A percentile compares a stretch with the other conserved stretches of the same genome.
Conservation (phyloP, 1,140 invertebrate species). For the Acromyrmex heyeri region DNA sequence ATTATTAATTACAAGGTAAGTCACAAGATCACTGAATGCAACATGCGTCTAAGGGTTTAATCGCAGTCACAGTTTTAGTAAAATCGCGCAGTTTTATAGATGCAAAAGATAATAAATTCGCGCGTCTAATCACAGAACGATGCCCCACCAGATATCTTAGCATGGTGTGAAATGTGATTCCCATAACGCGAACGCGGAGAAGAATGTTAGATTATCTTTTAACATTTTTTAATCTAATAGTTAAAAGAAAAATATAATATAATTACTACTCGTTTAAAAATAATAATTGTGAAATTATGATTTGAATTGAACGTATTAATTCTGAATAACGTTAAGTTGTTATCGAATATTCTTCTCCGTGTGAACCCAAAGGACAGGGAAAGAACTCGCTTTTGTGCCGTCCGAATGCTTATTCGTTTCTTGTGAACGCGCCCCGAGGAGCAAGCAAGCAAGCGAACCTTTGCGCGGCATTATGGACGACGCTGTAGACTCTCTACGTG, state of each 20-base stretch:
- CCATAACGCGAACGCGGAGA: constrained; percentile 48
- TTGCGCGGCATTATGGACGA: constrained; percentile 41
- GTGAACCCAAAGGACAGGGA: constrained; percentile 27
- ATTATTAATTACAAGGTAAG: constrained; percentile 31
- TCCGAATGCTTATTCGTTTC: constrained; percentile 61
- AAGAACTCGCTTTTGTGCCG: constrained; percentile 64
- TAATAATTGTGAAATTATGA: neutral
- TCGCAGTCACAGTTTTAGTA: neutral
- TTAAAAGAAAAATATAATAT: neutral
- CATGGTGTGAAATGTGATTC: constrained; percentile 56
- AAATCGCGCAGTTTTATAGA: constrained; percentile 1
- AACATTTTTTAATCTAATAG: neutral
- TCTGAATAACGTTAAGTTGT: neutral
- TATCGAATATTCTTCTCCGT: constrained; percentile 46
- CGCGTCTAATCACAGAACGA: constrained; percentile 1
- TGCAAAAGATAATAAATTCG: neutral
- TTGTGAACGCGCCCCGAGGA: constrained; percentile 51
- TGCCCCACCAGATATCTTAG: constrained; percentile 28
- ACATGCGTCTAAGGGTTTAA: constrained; percentile 15
- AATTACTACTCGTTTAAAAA: neutral
- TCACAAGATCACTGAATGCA: constrained; percentile 9
- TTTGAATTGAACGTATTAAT: neutral
- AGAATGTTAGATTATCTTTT: constrained; percentile 36
- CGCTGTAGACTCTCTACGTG: constrained; percentile 57
- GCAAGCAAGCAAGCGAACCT: constrained; percentile 56